Evolutionary conservation across 2,113 vertebrate genomes (phyloP).

Genomic region (Alligator sinensis): DNA sequence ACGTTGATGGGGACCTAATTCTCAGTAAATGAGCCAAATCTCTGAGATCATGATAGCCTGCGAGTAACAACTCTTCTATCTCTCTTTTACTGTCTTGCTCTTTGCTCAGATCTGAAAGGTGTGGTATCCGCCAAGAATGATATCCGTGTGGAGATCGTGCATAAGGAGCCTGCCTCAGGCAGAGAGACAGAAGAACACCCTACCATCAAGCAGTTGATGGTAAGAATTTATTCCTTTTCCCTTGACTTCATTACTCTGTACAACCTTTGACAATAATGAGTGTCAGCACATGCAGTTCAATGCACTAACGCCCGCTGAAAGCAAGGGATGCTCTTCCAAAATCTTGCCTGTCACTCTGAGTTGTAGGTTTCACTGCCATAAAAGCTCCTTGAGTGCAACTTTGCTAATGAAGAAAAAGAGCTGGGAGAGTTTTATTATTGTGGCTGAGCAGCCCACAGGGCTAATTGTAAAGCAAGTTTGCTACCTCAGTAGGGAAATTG

Average conservation of each 20-base stretch:
- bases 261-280: background rate
- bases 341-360: background rate
- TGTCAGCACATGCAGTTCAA: background rate
- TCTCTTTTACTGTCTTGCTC: background rate
- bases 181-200: slow-evolving; percentile 92
- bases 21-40: fast-evolving
- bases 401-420: slow-evolving; percentile 2
- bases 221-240: slow-evolving; percentile 76
- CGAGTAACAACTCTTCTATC: background rate
- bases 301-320: background rate
- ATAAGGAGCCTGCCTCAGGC: slow-evolving; percentile 93
- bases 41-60: fast-evolving
- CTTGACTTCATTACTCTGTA: background rate
- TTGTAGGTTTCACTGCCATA: background rate
- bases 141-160: slow-evolving; percentile 97
- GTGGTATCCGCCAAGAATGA: slow-evolving; percentile 97
- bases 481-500: background rate
- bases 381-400: background rate
- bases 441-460: background rate
- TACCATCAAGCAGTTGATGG: slow-evolving; percentile 98
- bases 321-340: background rate
- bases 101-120: slow-evolving; percentile 91
- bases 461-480: background rate
- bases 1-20: fast-evolving
- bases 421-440: background rate